These are phyloP conservation scores for Eupelmus urozonus DNA, from an alignment of 2,888 invertebrate genomes.

Conservation along the genomic window DNA sequence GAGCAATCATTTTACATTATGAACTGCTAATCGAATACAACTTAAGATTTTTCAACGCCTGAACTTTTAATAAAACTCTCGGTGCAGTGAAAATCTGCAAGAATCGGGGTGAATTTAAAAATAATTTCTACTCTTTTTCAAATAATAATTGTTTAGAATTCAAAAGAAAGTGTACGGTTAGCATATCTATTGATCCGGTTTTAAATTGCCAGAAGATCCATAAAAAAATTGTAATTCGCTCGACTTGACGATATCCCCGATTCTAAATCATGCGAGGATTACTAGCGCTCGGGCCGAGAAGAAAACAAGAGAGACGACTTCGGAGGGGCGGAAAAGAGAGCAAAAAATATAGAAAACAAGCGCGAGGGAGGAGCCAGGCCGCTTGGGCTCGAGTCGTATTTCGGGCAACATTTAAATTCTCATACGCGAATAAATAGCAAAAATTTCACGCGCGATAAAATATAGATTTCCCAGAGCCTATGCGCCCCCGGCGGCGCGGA, in stretches of 20 bases:
- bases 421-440: conserved; percentile 78
- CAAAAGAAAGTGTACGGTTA: background rate
- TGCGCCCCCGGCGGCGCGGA: conserved; percentile 64
- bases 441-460: conserved; percentile 78
- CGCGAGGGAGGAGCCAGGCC: background rate
- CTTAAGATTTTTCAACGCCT: conserved; percentile 68
- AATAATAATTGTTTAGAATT: background rate
- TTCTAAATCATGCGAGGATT: conserved; percentile 75
- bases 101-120: too few species aligned
- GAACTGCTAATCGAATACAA: conserved; percentile 70
- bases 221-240: conserved; percentile 29
- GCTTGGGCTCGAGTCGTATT: conserved; percentile 67
- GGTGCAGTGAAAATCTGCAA: background rate
- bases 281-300: conserved; percentile 62
- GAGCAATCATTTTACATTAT: conserved; percentile 67
- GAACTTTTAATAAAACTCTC: conserved; percentile 60
- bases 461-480: conserved; percentile 73
- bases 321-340: conserved; percentile 28
- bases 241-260: conserved; percentile 65
- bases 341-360: conserved; percentile 59
- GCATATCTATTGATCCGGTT: background rate
- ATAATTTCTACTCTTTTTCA: too few species aligned
- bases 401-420: conserved; percentile 77
- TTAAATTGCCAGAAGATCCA: conserved; percentile 10
- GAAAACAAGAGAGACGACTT: conserved; percentile 38